These are phyloP conservation scores for Myrmecobius fasciatus DNA, from an alignment of 2,113 vertebrate species.

Conservation along the genomic window DNA sequence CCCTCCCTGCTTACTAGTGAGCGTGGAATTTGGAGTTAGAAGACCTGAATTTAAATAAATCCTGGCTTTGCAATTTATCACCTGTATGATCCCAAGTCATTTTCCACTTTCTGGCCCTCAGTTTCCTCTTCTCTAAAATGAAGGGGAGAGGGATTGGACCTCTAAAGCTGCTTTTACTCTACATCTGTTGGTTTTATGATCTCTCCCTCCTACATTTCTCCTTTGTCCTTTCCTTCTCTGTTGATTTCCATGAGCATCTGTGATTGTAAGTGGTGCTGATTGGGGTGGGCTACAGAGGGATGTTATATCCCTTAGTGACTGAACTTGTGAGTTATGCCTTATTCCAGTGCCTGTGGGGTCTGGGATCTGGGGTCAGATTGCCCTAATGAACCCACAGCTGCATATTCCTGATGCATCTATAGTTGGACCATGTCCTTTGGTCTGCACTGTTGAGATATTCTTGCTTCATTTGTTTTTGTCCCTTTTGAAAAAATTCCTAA, in stretches of 20 bases:
- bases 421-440: not conserved
- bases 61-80: not conserved
- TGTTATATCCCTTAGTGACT: not conserved
- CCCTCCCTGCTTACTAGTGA: not conserved
- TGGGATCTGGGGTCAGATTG: not conserved
- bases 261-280: not conserved
- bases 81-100: not conserved
- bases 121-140: not conserved
- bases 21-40: not conserved
- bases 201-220: not conserved
- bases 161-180: not conserved
- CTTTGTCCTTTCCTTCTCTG: not conserved
- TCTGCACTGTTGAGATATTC: not conserved
- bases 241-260: not conserved
- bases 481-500: not conserved
- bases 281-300: not conserved
- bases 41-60: not conserved
- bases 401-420: not conserved
- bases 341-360: not conserved
- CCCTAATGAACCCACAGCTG: not conserved
- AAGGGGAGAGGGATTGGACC: not conserved
- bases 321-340: not conserved
- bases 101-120: not conserved
- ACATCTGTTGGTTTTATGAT: not conserved
- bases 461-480: not conserved